phyloP scores from a whole-genome alignment of 2,113 vertebrate genomes.

The Eretmochelys imbricata region DNA sequence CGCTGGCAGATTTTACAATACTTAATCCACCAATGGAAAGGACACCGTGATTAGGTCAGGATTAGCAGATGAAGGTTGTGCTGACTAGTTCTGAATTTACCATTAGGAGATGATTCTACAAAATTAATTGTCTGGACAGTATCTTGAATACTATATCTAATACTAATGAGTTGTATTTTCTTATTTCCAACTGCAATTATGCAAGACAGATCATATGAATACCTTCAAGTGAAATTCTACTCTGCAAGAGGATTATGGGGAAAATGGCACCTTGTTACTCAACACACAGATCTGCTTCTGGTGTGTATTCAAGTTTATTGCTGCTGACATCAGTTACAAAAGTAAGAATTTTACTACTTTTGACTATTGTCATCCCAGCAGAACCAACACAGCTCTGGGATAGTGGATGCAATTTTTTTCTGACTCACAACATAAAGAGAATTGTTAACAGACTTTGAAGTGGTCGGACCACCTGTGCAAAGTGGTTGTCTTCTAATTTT shows the following conservation, averaged over 20 bases:
- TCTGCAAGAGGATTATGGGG: not conserved
- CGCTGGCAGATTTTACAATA: not conserved
- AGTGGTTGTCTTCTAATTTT: not conserved
- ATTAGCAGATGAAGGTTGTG: not conserved
- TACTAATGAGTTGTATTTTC: not conserved
- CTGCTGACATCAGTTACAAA: not conserved
- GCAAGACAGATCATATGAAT: not conserved
- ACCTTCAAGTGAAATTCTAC: not conserved
- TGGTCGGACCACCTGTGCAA: not conserved
- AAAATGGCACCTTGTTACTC: not conserved
- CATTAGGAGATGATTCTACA: not conserved
- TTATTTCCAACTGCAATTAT: not conserved
- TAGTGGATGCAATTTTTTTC: not conserved
- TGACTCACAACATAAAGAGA: fast-evolving
- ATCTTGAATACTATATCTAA: not conserved
- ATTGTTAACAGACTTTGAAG: not conserved
- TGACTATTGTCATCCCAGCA: not conserved
- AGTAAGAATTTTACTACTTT: not conserved
- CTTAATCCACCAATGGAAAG: not conserved
- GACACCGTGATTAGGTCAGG: not conserved
- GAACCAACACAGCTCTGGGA: not conserved
- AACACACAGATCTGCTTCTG: not conserved
- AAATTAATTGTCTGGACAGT: not conserved
- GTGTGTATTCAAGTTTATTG: not conserved
- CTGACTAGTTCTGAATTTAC: not conserved